These are phyloP conservation scores for Notocelia uddmanniana DNA, from an alignment of 2,888 invertebrate species.

Conservation along the genomic window DNA sequence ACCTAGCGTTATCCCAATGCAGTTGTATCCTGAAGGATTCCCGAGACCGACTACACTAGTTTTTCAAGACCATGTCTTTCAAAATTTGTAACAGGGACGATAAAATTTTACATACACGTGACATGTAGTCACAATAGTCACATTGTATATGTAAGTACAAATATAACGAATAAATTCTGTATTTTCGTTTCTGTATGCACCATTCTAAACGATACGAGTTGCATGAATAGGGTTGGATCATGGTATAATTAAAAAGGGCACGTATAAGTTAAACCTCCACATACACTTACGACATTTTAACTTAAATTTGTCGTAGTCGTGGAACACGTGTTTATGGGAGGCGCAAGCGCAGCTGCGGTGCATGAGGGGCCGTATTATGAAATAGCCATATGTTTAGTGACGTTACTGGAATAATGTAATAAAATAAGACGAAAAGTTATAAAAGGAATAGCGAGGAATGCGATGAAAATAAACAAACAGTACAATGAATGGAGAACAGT, in stretches of 20 bases:
- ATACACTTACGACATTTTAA: slow-evolving; percentile 16
- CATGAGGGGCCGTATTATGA: slow-evolving; percentile 38
- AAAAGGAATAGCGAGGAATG: slow-evolving; percentile 3
- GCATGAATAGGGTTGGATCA: slow-evolving; percentile 16
- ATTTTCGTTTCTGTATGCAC: slow-evolving; percentile 15
- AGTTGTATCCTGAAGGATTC: too few species aligned
- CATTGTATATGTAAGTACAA: background rate
- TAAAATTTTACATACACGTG: too few species aligned
- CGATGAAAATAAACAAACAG: slow-evolving; percentile 6
- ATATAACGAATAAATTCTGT: slow-evolving; percentile 14
- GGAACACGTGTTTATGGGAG: slow-evolving; percentile 41
- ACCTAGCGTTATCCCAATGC: too few species aligned
- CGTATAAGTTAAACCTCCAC: background rate
- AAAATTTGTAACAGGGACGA: too few species aligned
- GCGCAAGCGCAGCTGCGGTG: slow-evolving; percentile 40
- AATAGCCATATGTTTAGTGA: slow-evolving; percentile 30
- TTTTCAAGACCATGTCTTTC: too few species aligned
- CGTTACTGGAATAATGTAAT: slow-evolving; percentile 25
- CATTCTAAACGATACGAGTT: slow-evolving; percentile 22
- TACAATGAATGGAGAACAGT: background rate
- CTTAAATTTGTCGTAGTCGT: slow-evolving; percentile 3
- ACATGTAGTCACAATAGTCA: too few species aligned
- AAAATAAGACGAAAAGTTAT: slow-evolving; percentile 19
- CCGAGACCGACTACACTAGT: too few species aligned
- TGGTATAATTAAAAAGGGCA: slow-evolving; percentile 9